Evolutionary conservation across 2,113 vertebrate genomes (phyloP), one percentile per base, ranked within the genome.

Genomic region (Cnemophilus loriae): DNA sequence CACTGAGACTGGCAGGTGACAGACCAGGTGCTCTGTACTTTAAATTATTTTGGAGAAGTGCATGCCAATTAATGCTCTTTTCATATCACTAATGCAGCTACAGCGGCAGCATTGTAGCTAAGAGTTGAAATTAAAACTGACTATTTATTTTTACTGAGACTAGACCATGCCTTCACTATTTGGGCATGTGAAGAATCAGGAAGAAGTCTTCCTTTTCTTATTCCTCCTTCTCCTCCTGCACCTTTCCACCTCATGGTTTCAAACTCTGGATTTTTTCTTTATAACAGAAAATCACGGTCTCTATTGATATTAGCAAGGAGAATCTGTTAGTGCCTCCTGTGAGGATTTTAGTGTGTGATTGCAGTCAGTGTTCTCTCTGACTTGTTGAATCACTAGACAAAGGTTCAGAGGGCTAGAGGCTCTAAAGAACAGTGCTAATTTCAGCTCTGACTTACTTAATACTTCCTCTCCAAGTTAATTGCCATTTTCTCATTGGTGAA

Each of bases 1-100:
- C n/a, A 32, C 68, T 59, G 76, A 75, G 82, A 87, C 55, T 82
- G 88, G 83, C 88, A 93, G 63, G 73, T 96, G 77, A 93, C 67
- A 91, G 75, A 91, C 4, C 56, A 91, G 44, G 47, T 84, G 79
- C 78, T 88, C 53, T 71, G 49, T 52, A 71, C 47, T 56, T 94
- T 22, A 82, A 84, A 63, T 80, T 79, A 44, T 76, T 90, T 93
- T 87, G 52, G 61, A 81, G 67, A 69, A 42, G 8, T 27, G 37
- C 33, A 21, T 56, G 35, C 3, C 52, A 79, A 53, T 90, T 81
- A 79, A 49, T 49, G 19, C 11, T 75, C 27, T 87, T 89, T 90
- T 80, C 50, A 56, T 67, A 53, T 21, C 73, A 57, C 20, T 68
- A 20, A 60, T 85, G 53, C 57, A 82, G 50, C 84, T 69, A 63